These are phyloP conservation scores for Papilio xuthus DNA, from an alignment of 1,140 invertebrate species.

Conservation along the genomic window DNA sequence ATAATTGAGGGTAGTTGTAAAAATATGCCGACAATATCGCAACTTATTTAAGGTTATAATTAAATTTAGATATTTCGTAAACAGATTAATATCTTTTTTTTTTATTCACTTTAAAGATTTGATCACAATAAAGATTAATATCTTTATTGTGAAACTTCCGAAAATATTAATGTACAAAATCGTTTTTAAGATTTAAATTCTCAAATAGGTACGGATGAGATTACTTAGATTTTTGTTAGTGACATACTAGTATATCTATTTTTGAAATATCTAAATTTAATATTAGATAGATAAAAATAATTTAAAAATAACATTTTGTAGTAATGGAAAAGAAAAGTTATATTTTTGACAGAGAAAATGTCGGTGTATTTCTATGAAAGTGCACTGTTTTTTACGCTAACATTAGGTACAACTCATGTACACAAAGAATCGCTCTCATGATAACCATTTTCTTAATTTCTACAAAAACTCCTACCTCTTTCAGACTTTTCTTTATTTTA, in stretches of 20 bases:
- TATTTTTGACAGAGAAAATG: conserved; percentile 69
- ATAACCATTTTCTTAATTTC: not conserved
- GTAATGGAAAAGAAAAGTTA: conserved; percentile 62
- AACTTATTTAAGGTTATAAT: conserved; percentile 52
- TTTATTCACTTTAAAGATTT: too few species aligned
- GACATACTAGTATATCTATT: conserved; percentile 19
- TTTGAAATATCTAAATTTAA: conserved; percentile 51
- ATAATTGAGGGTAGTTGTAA: conserved; percentile 58
- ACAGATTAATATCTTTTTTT: not conserved
- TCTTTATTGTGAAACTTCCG: not conserved
- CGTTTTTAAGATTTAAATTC: not conserved
- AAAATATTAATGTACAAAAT: not conserved
- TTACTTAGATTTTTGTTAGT: conserved; percentile 26
- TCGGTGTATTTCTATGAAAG: conserved; percentile 49
- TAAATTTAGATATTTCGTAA: conserved; percentile 51
- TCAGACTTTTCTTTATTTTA: not conserved
- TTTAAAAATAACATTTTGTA: conserved; percentile 65
- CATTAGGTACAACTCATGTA: conserved; percentile 35
- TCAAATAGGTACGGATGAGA: not conserved
- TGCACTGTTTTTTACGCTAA: conserved; percentile 63
- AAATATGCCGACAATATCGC: conserved; percentile 74
- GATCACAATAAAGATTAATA: too few species aligned
- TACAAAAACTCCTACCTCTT: not conserved
- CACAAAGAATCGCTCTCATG: conserved; percentile 14
- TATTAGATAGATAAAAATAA: conserved; percentile 76